Base-by-base conservation (phyloP, 1,140 invertebrate genomes). In the Drepana arcuata region DNA sequence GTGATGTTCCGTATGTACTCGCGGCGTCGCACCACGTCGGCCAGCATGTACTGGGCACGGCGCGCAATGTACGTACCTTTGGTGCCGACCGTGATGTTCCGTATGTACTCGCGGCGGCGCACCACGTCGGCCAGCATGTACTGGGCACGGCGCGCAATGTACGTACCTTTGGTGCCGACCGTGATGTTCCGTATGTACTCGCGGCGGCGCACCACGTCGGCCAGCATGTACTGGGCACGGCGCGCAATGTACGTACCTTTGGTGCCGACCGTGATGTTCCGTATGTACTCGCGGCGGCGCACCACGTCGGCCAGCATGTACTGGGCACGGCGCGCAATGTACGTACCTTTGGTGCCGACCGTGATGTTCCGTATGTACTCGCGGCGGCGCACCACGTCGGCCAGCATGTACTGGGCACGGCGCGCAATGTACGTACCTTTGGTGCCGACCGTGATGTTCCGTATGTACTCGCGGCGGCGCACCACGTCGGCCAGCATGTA, bases 101-200 rank as follows among this genome's bases (percentile, higher is more conserved):
- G 95, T 5, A 97, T 90, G 71, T 96, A 97, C 72, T 98, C 96
- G 41, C 95, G 85, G 58, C 96, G 87, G 55, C 93, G 93, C 50
- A 90, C 91, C 10, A 99, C 94, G 80, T 98, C 96, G 1, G 89
- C 87, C 16, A 90, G 78, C 88, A 97, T 92, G 67, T 92, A 94
- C 50, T 91, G 87, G 50, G n/a, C n/a, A n/a, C n/a, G n/a, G n/a
- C n/a, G n/a, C n/a, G n/a, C n/a, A n/a, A n/a, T n/a, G n/a, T n/a
- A n/a, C n/a, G n/a, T 51, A 78, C 79, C 74, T 41, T 82, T 74
- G 3, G 77, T 84, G 21, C 80, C 79, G 13, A 80, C 67, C 2
- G 88, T 88, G 36, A 95, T 85, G 40, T 91, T 91, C 77, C 95
- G 95, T 5, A 97, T 90, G 71, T 96, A 97, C 72, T 98, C 96